Base-by-base conservation (phyloP, 2,797 vertebrate genomes). In the Macropus fuliginosus region DNA sequence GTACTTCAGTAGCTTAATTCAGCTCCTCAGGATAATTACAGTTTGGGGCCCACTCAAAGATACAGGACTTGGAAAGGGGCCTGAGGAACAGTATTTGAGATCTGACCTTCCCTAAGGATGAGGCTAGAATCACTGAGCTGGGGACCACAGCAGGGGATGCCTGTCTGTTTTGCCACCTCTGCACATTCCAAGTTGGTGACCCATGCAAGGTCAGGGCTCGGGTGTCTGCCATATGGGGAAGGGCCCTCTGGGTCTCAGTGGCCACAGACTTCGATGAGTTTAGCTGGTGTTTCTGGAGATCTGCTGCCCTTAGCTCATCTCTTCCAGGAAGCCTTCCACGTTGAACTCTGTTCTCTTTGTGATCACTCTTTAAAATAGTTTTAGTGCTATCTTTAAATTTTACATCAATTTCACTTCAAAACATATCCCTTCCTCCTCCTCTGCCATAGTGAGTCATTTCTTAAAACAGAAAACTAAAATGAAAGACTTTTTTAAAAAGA, bases 1-100 rank as follows among this genome's bases (percentile, higher is more conserved):
- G 95, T 28, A 3, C 97, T 97, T 97, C 96, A 97, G 96, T 97
- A 95, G 96, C 96, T 97, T 97, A 98, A 98, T 98, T 98, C 97
- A 97, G 96, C 96, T 95, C 96, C 96, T 98, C 97, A 96, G 96
- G 95, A 96, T 98, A 98, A 98, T 98, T 98, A 97, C 96, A 98
- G 97, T 96, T 96, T 97, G 94, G 93, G 95, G 95, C 94, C 95
- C 46, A 87, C 40, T 0, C 4, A 97, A 93, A 56, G 91, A 97
- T 91, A 34, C 13, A 46, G 90, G 50, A 55, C 50, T 91, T 91
- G 52, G 90, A 54, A 91, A 91, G 29, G 90, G 90, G 90, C 90
- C 54, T 91, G 50, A 29, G 90, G 50, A 54, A 46, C 34, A 21
- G 90, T 55, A 91, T 91, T 91, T 91, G 90, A 91, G 74, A 50